Conservation (phyloP, 2,888 invertebrate species). For the Tillus elongatus region DNA sequence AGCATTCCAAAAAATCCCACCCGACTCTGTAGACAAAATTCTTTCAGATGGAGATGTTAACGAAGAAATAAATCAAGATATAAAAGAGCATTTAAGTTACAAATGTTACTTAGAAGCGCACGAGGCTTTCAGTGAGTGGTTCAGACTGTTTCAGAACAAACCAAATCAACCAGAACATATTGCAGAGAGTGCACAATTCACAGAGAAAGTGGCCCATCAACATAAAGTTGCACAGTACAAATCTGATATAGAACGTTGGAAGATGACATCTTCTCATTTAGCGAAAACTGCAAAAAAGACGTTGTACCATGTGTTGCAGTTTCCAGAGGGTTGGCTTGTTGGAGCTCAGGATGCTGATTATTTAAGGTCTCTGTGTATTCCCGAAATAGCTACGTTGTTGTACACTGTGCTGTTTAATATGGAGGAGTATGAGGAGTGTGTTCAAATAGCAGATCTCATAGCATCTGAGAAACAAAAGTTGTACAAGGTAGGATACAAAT, state of each 20-base stretch:
- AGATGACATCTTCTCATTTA: constrained; percentile 26
- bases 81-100: constrained; percentile 81
- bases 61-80: constrained; percentile 42
- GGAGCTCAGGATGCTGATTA: constrained; percentile 53
- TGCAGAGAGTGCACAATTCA: constrained; percentile 58
- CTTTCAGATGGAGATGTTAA: constrained; percentile 42
- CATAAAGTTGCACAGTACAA: constrained; percentile 72
- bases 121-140: constrained; percentile 86
- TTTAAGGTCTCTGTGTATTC: constrained; percentile 72
- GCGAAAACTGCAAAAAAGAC: constrained; percentile 65
- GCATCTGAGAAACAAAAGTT: constrained; percentile 70
- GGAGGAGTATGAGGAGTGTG: constrained; percentile 65
- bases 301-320: constrained; percentile 77
- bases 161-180: constrained; percentile 60
- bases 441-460: constrained; percentile 70
- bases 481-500: constrained; percentile 72
- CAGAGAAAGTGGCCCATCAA: constrained; percentile 81
- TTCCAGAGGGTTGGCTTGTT: constrained; percentile 84
- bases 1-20: constrained; percentile 64
- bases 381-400: constrained; percentile 69
- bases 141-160: constrained; percentile 67
- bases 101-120: constrained; percentile 80
- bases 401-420: constrained; percentile 70
- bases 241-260: constrained; percentile 67
- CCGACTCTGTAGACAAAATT: constrained; percentile 53